phyloP scores from a whole-genome alignment of 2,888 invertebrate species.

The Didymodactylos carnosus region DNA sequence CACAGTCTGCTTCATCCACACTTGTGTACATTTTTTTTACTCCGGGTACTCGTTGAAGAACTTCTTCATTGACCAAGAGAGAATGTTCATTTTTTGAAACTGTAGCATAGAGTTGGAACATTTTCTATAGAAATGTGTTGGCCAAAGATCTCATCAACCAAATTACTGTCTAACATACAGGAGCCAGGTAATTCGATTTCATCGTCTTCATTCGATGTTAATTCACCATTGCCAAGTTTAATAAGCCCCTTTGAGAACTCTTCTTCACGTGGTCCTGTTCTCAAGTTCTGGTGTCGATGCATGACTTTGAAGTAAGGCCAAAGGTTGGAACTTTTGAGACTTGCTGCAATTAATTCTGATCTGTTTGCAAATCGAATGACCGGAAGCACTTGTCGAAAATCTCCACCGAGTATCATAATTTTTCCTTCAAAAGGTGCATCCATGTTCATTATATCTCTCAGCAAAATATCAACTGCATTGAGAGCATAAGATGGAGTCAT shows the following conservation, averaged over 20 bases:
- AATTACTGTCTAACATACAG: background rate
- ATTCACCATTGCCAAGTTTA: background rate
- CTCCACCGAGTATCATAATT: background rate
- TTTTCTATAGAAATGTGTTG: background rate
- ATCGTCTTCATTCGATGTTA: background rate
- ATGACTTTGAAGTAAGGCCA: background rate
- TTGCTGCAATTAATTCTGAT: background rate
- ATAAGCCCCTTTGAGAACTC: background rate
- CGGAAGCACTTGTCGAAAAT: constrained; percentile 3
- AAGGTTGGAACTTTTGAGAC: background rate
- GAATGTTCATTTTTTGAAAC: background rate
- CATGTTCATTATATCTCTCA: background rate
- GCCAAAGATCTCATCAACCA: background rate
- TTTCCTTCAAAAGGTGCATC: constrained; percentile 1
- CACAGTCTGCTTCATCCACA: background rate
- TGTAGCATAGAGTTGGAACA: too few relatives aligned
- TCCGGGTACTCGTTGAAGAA: background rate
- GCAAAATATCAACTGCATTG: background rate
- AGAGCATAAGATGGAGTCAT: background rate
- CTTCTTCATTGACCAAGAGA: background rate
- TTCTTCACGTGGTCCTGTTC: background rate
- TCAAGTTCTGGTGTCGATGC: background rate
- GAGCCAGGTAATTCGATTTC: background rate
- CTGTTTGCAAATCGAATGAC: background rate
- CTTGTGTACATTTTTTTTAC: background rate